These are phyloP conservation scores for Nicator chloris DNA, from an alignment of 2,113 vertebrate species.

Conservation along the genomic window DNA sequence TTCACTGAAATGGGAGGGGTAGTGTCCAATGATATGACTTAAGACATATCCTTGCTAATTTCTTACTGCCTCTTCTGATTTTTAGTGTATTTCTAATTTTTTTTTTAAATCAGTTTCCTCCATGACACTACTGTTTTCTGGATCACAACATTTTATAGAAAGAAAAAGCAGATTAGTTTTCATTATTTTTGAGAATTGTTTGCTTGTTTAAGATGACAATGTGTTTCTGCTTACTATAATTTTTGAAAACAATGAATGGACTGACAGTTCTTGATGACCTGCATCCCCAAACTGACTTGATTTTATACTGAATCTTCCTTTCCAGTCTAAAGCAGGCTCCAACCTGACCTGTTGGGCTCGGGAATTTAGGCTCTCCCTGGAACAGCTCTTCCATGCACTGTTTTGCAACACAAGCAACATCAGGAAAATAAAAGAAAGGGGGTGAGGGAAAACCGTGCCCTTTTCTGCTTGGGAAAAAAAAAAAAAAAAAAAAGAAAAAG, in stretches of 20 bases:
- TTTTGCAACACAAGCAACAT: not conserved
- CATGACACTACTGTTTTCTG: not conserved
- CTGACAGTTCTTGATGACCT: not conserved
- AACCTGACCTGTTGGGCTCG: not conserved
- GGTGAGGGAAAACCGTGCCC: not conserved
- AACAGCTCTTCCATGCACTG: not conserved
- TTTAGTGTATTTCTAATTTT: not conserved
- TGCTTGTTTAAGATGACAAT: not conserved
- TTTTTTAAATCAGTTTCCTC: not conserved
- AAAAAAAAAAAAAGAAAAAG: not conserved
- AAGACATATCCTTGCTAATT: not conserved
- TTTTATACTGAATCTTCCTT: not conserved
- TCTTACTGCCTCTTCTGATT: not conserved
- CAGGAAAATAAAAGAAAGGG: not conserved
- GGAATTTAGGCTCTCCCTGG: not conserved
- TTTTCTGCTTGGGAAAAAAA: not conserved
- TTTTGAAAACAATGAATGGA: not conserved
- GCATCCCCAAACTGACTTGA: not conserved
- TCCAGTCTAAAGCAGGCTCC: not conserved
- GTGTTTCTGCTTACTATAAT: not conserved
- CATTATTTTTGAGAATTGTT: not conserved
- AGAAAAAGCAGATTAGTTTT: not conserved
- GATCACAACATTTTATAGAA: not conserved
- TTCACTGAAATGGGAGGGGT: not conserved
- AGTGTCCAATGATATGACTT: not conserved